Evolutionary conservation across 1,140 invertebrate genomes (phyloP), one percentile per base, ranked within the genome.

Genomic region (Plutomurus gul): DNA sequence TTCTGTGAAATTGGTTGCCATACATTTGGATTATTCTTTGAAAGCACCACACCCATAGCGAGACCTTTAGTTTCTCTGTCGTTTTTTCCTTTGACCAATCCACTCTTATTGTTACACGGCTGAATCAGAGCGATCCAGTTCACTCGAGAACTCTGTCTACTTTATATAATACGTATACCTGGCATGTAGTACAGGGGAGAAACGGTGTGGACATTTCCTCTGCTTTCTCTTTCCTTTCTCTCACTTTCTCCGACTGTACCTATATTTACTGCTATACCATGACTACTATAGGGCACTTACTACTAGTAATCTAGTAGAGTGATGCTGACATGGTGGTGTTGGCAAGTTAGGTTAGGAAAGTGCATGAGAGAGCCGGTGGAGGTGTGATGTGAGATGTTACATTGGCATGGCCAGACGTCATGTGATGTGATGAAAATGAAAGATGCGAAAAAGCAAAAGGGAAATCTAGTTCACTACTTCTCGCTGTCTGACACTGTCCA

Each of bases 371-470:
- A 33, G 56, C 8, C 30, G 13, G 20, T 56, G 25, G 51, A 56
- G 51, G 56, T 65, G 56, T 65, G 56, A 65, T 65, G 25, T 65
- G 56, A 65, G 56, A 60, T 60, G 51, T 60, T 36, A 36, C 22
- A 33, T 30, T 30, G 56, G 36, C 56, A 36, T 65, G 22, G 13
- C 27, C 56, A 33, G 8, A n/a, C 56, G 25, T 60, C 51, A 27
- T 16, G 56, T 65, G 27, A 65, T 65, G 56, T 65, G 56, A 65
- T 65, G 56, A 65, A 65, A 65, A 65, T 33, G 25, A 65, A 65
- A 25, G 56, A 60, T 60, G 51, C 27, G 51, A 65, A 6, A 25
- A 7, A 36, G 27, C 4, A n/a, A 22, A 60, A 16, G 36, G 56
- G 18, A 65, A 56, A 13, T 56, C 25, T 56, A 25, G 56, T 65